Evolutionary conservation across 2,888 invertebrate species (phyloP), one percentile per base, ranked within the genome.

Genomic region (Nemurella pictetii): DNA sequence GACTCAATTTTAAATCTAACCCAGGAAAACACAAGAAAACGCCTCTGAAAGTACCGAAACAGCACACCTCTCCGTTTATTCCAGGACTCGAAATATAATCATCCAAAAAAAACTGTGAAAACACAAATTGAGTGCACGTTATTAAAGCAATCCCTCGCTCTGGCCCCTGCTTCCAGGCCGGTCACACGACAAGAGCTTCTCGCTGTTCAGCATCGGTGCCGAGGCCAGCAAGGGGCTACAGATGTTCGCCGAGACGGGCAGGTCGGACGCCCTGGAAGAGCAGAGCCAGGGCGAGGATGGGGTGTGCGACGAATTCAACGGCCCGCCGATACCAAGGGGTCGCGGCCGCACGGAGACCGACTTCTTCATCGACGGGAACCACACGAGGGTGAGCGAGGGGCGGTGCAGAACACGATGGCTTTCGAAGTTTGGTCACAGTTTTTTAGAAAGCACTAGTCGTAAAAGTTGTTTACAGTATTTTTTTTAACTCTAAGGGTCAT

Each of bases 291-390:
- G 95, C 75, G 94, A 94, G 86, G 94, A 94, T n/a, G 95, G 95
- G 85, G 94, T 97, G 74, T 93, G 95, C 89, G 97, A 97, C 89
- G 95, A 95, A 87, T 97, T 97, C 90, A 94, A 94, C 85, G 96
- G 95, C 20, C 95, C 97, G 7, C 94, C 97, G 0, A 93, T 97
- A 30, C 89, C 91, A 0, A 92, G 93, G 85, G 97, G 97, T 0
- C 94, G 93, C 25, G 97, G 97, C 0, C 92, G 94, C 86, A 94
- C 95, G 0, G 95, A 96, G 88, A 94, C 96, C 0, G 94, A 95
- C 89, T 95, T 97, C 90, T 97, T 97, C 90, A 95, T 97, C 73
- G 97, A 98, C 90, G 97, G 97, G 87, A 96, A 96, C 90, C 97
- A 97, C 92, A 96, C 97, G 80, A 93, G 94, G 92, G 96, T 95